A percentile compares a stretch with the other conserved stretches of the same genome.
Evolutionary conservation across 1,140 invertebrate genomes (phyloP).

Genomic region (Dreissena polymorpha): DNA sequence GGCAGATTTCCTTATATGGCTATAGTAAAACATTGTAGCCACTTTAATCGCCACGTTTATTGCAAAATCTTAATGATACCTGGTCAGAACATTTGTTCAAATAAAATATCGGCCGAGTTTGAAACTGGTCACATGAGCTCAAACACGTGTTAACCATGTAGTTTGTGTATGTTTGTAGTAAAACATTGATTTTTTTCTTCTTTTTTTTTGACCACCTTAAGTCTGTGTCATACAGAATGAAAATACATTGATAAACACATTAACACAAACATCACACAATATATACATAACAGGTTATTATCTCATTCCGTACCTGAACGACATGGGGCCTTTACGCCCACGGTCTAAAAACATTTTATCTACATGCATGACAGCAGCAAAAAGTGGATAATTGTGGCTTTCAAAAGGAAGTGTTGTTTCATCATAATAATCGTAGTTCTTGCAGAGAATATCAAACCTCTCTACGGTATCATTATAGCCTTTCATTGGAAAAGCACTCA

Average conservation of each 20-base stretch:
- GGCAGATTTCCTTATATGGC: too few species aligned
- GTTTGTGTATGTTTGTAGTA: too few species aligned
- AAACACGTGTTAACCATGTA: too few species aligned
- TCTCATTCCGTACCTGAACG: background rate
- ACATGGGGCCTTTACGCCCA: too few species aligned
- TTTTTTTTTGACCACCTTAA: conserved; percentile 2
- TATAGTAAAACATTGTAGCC: too few species aligned
- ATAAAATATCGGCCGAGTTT: too few species aligned
- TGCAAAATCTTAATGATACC: too few species aligned
- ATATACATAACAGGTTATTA: conserved; percentile 16
- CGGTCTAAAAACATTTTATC: conserved; percentile 22
- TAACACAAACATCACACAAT: conserved; percentile 30
- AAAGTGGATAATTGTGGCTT: conserved; percentile 32
- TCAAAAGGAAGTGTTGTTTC: conserved; percentile 41
- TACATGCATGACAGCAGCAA: conserved; percentile 26
- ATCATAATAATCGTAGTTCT: background rate
- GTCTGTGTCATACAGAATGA: background rate
- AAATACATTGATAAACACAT: conserved; percentile 6
- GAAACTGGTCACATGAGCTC: too few species aligned
- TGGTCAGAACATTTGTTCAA: too few species aligned
- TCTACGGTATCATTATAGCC: conserved; percentile 35
- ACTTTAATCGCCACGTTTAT: too few species aligned
- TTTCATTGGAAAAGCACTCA: conserved; percentile 34
- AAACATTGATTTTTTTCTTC: conserved; percentile 9
- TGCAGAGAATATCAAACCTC: conserved; percentile 39